Evolutionary conservation across 2,113 vertebrate genomes (phyloP).

Genomic region (Probosciger aterrimus): DNA sequence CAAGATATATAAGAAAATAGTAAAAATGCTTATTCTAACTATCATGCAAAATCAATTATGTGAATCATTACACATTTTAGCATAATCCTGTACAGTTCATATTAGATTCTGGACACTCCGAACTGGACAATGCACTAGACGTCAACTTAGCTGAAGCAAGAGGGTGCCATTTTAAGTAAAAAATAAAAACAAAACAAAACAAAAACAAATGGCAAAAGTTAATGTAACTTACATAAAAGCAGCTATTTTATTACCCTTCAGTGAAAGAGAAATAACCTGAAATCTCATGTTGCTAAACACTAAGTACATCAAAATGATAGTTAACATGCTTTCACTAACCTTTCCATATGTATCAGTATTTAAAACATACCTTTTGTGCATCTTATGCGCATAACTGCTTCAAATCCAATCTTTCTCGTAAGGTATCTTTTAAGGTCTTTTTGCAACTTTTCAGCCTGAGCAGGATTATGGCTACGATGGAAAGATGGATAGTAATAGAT

Average conservation of each 20-base stretch:
- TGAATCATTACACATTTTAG: not conserved
- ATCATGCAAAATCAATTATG: not conserved
- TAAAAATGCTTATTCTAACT: not conserved
- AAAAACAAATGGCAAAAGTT: not conserved
- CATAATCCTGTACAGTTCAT: not conserved
- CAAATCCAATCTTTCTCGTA: conserved; percentile 95
- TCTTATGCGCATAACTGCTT: conserved; percentile 98
- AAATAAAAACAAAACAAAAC: not conserved
- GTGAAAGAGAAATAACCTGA: not conserved
- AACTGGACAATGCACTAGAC: not conserved
- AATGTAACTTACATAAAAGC: rapidly evolving
- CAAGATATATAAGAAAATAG: not conserved
- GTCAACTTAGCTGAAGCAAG: not conserved
- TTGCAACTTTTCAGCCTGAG: conserved; percentile 89
- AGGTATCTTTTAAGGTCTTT: conserved; percentile 93
- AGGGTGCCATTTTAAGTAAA: not conserved
- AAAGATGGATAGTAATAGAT: conserved; percentile 96
- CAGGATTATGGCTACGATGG: conserved; percentile 85
- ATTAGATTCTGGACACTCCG: not conserved
- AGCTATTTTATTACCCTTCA: not conserved
- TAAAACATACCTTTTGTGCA: conserved; percentile 91
- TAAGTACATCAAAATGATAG: not conserved
- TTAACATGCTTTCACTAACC: not conserved
- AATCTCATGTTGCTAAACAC: not conserved
- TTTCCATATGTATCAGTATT: rapidly evolving